Evolutionary conservation across 2,888 invertebrate species (phyloP).

Genomic region (Coenonympha arcania): DNA sequence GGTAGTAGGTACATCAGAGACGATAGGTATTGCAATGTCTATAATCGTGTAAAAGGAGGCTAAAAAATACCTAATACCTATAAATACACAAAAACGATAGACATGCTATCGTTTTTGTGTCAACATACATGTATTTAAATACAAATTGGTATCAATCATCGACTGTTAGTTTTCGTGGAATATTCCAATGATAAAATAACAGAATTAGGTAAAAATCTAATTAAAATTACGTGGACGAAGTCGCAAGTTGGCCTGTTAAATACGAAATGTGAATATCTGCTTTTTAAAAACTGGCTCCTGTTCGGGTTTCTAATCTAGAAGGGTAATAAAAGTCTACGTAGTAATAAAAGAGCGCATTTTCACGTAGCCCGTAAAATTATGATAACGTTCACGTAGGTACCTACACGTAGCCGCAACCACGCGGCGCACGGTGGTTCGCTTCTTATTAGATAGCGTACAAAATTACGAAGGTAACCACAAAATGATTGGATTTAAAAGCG

Average conservation of each 20-base stretch:
- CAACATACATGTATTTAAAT: no score
- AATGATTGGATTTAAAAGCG: neutral
- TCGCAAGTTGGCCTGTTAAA: neutral
- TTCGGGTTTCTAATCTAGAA: conserved; percentile 60
- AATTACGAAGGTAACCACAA: neutral
- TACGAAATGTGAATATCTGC: conserved; percentile 1
- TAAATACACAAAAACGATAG: no score
- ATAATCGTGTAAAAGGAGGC: no score
- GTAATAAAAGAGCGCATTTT: conserved; percentile 68
- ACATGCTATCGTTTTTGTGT: no score
- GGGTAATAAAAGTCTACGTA: conserved; percentile 64
- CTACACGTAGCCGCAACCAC: neutral
- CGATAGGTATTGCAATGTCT: no score
- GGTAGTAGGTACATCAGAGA: no score
- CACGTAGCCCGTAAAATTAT: conserved; percentile 71
- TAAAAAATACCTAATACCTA: no score
- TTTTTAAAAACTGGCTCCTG: conserved; percentile 33
- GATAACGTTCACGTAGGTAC: conserved; percentile 65
- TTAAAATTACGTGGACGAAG: neutral
- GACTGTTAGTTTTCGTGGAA: no score
- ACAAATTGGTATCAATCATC: no score
- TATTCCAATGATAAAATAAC: no score
- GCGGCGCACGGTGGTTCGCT: neutral
- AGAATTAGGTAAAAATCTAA: neutral
- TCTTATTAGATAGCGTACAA: neutral